These are phyloP conservation scores for Echinarachnius parma DNA, from an alignment of 53 echinoderm and acorn worm genomes.

Conservation along the genomic window DNA sequence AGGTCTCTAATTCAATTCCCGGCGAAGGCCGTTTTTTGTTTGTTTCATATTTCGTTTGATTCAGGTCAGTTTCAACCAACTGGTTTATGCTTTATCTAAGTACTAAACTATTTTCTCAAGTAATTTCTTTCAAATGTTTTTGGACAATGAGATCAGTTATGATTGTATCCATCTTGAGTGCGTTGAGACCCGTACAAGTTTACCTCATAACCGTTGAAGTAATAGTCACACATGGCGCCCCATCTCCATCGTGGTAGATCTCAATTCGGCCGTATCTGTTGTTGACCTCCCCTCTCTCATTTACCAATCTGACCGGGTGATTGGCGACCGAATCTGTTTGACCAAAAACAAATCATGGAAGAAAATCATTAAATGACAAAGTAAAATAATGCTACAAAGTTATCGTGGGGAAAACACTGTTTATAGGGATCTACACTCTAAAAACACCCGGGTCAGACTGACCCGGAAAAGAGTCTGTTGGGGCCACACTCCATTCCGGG, in stretches of 20 bases:
- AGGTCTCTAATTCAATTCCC: too few species aligned
- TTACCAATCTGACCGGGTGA: slow-evolving; percentile 11
- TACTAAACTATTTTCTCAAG: not conserved
- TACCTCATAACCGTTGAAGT: not conserved
- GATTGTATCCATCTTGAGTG: not conserved
- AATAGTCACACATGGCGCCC: slow-evolving; percentile 6
- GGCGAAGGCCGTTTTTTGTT: too few species aligned
- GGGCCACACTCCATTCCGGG: too few species aligned
- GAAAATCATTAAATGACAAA: not conserved
- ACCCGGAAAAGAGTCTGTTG: too few species aligned
- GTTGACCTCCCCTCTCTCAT: slow-evolving; percentile 13
- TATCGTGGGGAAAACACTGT: too few species aligned
- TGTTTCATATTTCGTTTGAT: too few species aligned
- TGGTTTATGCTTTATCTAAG: not conserved
- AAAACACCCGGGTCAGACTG: too few species aligned
- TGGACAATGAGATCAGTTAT: not conserved
- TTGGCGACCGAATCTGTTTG: slow-evolving; percentile 15
- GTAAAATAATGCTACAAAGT: not conserved
- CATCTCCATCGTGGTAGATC: slow-evolving; percentile 24
- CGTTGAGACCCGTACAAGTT: not conserved
- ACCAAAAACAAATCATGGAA: not conserved
- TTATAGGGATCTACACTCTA: too few species aligned
- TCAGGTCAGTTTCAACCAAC: too few species aligned
- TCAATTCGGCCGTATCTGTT: slow-evolving; percentile 5
- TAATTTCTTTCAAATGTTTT: not conserved